phyloP scores from a whole-genome alignment of 2,113 vertebrate genomes.

The Picathartes gymnocephalus region DNA sequence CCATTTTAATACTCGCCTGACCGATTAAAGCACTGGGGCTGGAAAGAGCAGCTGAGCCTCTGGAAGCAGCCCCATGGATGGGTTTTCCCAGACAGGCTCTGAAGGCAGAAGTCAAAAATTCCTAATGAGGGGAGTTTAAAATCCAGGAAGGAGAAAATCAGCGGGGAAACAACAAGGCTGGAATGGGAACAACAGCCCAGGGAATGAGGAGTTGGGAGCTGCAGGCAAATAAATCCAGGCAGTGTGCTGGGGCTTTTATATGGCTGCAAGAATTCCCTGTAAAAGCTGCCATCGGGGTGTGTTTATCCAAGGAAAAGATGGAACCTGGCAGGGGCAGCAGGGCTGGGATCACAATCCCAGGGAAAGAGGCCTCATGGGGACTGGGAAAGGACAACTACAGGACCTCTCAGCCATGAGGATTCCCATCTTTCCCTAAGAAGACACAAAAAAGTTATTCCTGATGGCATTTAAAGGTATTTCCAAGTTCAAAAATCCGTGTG shows the following conservation, averaged over 20 bases:
- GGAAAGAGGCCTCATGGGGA: not conserved
- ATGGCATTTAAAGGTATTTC: not conserved
- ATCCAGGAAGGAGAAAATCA: not conserved
- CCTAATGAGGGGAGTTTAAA: not conserved
- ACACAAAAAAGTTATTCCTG: not conserved
- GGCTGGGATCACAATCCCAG: not conserved
- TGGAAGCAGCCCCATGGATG: not conserved
- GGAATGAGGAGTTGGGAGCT: not conserved
- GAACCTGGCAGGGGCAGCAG: not conserved
- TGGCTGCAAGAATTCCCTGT: not conserved
- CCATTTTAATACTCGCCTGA: not conserved
- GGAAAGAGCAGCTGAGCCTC: not conserved
- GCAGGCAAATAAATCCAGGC: not conserved
- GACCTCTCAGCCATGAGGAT: not conserved
- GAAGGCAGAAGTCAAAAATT: not conserved
- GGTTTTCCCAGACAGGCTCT: not conserved
- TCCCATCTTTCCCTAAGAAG: not conserved
- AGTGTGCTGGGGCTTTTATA: not conserved
- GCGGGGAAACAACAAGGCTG: not conserved
- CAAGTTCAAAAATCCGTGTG: not conserved
- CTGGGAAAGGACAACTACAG: not conserved
- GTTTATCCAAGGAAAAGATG: not conserved
- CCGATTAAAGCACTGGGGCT: not conserved
- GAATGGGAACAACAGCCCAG: not conserved
- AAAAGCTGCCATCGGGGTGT: not conserved